phyloP scores from a whole-genome alignment of 2,113 vertebrate species.

The Benitochromis conjunctus region DNA sequence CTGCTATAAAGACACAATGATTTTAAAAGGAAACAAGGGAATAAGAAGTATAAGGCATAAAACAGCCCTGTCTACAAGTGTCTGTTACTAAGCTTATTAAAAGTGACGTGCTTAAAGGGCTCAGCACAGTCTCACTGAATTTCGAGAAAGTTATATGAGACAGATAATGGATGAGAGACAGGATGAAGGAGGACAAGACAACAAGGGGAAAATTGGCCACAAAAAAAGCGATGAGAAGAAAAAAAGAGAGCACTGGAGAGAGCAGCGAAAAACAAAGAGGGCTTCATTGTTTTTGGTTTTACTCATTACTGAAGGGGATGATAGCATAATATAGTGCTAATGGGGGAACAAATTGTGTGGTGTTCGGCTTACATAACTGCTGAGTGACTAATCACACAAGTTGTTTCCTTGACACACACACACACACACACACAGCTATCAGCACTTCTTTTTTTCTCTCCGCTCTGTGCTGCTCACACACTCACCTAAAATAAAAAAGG shows the following conservation, averaged over 20 bases:
- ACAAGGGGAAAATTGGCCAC: background rate
- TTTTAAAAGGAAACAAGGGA: background rate
- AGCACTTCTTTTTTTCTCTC: background rate
- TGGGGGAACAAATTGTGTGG: slow-evolving; percentile 61
- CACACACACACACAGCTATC: background rate
- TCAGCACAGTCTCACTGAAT: background rate
- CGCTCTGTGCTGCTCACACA: background rate
- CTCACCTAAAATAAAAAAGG: background rate
- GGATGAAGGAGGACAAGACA: background rate
- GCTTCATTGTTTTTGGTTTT: slow-evolving; percentile 29
- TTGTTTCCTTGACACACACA: slow-evolving; percentile 47
- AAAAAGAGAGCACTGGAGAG: background rate
- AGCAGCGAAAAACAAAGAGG: slow-evolving; percentile 35
- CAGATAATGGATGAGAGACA: background rate
- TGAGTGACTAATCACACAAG: slow-evolving; percentile 62
- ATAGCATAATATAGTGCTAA: slow-evolving; percentile 63
- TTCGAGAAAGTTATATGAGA: background rate
- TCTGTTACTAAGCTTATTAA: background rate
- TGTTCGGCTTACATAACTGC: slow-evolving; percentile 62
- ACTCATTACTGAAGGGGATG: slow-evolving; percentile 56
- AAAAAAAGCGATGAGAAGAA: slow-evolving; percentile 9
- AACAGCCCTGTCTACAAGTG: background rate
- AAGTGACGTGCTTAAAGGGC: background rate
- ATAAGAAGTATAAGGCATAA: background rate
- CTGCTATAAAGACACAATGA: background rate